These are phyloP conservation scores for Nomada fabriciana DNA, from an alignment of 2,888 invertebrate species.

Conservation along the genomic window DNA sequence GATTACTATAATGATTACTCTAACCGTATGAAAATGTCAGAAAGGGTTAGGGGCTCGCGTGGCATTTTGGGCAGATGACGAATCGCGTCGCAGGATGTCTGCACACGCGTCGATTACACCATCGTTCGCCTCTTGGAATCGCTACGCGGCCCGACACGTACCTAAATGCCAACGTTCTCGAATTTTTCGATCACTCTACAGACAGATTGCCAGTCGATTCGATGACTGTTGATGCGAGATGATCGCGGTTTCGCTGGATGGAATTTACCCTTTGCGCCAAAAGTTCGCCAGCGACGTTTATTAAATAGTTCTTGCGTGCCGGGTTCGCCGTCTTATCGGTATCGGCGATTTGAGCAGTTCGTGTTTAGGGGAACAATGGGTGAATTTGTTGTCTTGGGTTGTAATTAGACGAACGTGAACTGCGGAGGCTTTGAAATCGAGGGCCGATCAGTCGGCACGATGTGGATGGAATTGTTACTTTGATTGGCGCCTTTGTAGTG, in stretches of 20 bases:
- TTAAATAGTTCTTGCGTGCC: too few relatives aligned
- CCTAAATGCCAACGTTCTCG: constrained; percentile 65
- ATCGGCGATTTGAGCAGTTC: background rate
- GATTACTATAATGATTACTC: too few relatives aligned
- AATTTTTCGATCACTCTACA: constrained; percentile 47
- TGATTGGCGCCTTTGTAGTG: background rate
- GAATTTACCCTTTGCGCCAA: constrained; percentile 62
- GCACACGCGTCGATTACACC: constrained; percentile 57
- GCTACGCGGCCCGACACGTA: background rate
- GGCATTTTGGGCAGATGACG: constrained; percentile 66
- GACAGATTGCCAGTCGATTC: constrained; percentile 36
- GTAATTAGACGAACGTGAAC: background rate
- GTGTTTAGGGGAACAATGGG: constrained; percentile 3
- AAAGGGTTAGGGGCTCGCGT: constrained; percentile 61
- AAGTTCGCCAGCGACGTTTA: background rate
- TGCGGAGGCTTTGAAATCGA: background rate
- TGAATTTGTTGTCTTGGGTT: background rate
- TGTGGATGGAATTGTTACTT: background rate
- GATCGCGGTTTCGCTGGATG: constrained; percentile 34
- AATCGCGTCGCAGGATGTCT: constrained; percentile 38
- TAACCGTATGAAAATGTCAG: constrained; percentile 64
- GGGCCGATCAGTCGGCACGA: background rate
- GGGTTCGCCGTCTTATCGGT: too few relatives aligned
- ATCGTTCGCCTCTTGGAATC: constrained; percentile 30
- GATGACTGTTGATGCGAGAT: constrained; percentile 42